Percentiles rank a stretch among this genome's conserved stretches.
Evolutionary conservation across 1,140 invertebrate species (phyloP).

Genomic region (Zaprionus ornatus): DNA sequence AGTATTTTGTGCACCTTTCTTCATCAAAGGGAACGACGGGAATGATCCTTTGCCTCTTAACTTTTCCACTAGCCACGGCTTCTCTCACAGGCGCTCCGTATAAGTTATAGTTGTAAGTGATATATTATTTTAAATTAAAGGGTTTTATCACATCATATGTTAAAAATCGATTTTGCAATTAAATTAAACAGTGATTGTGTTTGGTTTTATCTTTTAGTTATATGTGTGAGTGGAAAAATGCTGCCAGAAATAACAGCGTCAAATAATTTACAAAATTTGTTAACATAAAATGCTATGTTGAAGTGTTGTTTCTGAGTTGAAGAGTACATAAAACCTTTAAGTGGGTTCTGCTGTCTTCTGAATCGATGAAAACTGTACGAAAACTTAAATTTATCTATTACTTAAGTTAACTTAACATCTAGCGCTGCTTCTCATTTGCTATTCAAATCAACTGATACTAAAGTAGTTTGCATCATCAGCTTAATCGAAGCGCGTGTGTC

Average conservation of each 20-base stretch:
- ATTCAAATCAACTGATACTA: conserved; percentile 74
- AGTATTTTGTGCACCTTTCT: conserved; percentile 40
- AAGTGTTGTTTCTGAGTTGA: conserved; percentile 31
- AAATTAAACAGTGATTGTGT: conserved; percentile 60
- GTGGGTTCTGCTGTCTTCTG: conserved; percentile 22
- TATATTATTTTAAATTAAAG: conserved; percentile 75
- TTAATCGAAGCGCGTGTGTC: conserved; percentile 85
- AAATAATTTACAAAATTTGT: conserved; percentile 68
- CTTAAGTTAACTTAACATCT: conserved; percentile 76
- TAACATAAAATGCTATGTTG: conserved; percentile 73
- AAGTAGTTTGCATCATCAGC: conserved; percentile 42
- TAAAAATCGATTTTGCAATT: conserved; percentile 60
- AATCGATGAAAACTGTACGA: conserved; percentile 55
- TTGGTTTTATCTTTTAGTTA: conserved; percentile 30
- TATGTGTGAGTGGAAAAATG: conserved; percentile 20
- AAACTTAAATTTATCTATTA: conserved; percentile 74
- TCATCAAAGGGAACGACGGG: conserved; percentile 58
- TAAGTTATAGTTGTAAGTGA: conserved; percentile 61
- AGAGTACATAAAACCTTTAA: conserved; percentile 10
- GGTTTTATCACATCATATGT: conserved; percentile 76
- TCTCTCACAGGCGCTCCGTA: conserved; percentile 53
- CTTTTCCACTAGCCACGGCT: conserved; percentile 3
- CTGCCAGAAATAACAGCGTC: conserved; percentile 44
- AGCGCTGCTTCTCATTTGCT: conserved; percentile 74
- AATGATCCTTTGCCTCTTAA: conserved; percentile 61